Conservation (phyloP, 2,888 invertebrate species). For the Eurois occulta region DNA sequence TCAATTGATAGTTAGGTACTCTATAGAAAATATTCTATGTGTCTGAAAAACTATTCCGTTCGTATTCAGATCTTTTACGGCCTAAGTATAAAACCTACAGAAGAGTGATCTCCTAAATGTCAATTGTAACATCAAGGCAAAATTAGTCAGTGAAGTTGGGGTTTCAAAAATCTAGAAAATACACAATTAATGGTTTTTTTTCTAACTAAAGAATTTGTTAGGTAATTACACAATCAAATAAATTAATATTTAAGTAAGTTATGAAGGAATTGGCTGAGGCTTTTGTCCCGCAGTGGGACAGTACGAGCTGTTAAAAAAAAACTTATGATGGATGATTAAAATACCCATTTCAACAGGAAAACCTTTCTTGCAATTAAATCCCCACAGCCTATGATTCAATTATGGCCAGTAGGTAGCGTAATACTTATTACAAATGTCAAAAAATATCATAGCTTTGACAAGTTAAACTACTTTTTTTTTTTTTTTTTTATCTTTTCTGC, state of each 20-base stretch:
- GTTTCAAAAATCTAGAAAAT: not conserved
- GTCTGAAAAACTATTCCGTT: not conserved
- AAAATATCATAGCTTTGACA: not conserved
- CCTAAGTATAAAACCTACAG: not conserved
- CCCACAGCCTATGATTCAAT: conserved; percentile 1
- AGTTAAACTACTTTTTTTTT: not conserved
- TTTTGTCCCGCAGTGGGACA: too few species aligned
- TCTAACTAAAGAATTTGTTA: not conserved
- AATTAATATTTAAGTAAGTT: not conserved
- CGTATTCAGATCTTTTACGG: not conserved
- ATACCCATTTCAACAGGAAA: not conserved
- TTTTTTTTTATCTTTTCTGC: too few species aligned
- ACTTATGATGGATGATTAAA: too few species aligned
- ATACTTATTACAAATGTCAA: conserved; percentile 24
- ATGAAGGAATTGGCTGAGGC: too few species aligned
- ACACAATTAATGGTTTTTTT: too few species aligned
- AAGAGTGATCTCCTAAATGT: not conserved
- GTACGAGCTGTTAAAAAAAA: too few species aligned
- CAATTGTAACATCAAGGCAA: not conserved
- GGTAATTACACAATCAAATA: not conserved
- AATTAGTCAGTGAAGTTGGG: too few species aligned
- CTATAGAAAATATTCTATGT: conserved; percentile 46
- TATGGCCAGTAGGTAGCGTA: conserved; percentile 10
- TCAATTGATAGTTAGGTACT: conserved; percentile 15
- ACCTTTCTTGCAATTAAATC: not conserved